Conservation (phyloP, 1,140 invertebrate species). For the Conopomorpha cramerella region DNA sequence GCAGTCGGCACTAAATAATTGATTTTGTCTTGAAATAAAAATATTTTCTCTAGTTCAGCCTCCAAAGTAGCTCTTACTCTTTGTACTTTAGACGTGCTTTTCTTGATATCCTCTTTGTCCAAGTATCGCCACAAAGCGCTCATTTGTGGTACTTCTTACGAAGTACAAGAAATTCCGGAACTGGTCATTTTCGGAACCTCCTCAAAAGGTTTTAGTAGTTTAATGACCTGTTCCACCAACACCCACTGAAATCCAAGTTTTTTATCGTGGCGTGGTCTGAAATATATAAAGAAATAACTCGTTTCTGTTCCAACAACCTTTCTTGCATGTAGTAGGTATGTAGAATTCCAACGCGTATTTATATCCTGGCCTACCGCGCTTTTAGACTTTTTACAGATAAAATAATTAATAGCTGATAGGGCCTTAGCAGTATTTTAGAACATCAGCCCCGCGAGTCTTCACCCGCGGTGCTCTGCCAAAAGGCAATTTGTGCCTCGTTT, state of each 20-base stretch:
- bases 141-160: constrained; percentile 16
- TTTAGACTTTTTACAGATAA: too few relatives aligned
- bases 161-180: constrained; percentile 11
- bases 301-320: constrained; percentile 19
- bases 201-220: constrained; percentile 17
- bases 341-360: constrained; percentile 21
- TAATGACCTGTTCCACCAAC: constrained; percentile 13
- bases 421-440: too few relatives aligned
- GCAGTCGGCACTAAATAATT: constrained; percentile 7
- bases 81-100: constrained; percentile 5
- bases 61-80: constrained; percentile 4
- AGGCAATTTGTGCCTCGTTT: too few relatives aligned
- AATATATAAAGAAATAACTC: constrained; percentile 18
- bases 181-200: constrained; percentile 18
- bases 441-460: too few relatives aligned
- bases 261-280: constrained; percentile 14
- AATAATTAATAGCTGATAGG: too few relatives aligned
- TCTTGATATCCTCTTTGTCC: constrained; percentile 8
- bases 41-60: constrained; percentile 6
- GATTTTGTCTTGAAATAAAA: neutral
- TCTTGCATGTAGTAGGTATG: constrained; percentile 18
- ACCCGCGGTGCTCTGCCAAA: too few relatives aligned
- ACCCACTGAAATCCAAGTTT: constrained; percentile 7
- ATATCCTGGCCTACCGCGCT: constrained; percentile 23
- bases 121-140: constrained; percentile 12